Base-by-base conservation (phyloP, 2,113 vertebrate species). In the Aspiorhynchus laticeps region DNA sequence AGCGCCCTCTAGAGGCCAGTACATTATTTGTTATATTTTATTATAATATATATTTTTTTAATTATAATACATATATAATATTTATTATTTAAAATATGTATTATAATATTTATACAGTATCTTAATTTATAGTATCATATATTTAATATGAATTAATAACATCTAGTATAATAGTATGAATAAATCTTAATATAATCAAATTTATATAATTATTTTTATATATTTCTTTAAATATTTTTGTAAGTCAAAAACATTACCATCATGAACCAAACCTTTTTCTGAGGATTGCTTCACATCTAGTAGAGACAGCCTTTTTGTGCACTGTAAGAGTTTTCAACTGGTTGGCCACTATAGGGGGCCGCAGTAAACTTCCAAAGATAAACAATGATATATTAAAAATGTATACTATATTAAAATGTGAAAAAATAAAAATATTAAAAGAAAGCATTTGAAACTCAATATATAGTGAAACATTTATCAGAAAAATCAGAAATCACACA, bases 1-100 rank as follows among this genome's bases (percentile, higher is more conserved):
- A 90, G 65, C 85, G 36, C 80, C 84, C 21, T 36, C 87, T 86
- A 46, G 19, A 43, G 84, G n/a, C 69, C n/a, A 17, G 12, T 76
- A 14, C 41, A 5, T 28, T 76, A 26, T 76, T 76, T 31, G 17
- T 41, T 46, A 15, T 46, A 26, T 46, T 8, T 38, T 38, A 73
- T 38, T 26, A 17, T 26, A 10, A 14, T 28, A 14, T 26, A 15
- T n/a, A 1, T 38, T 6, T 38, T 41, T 14, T 73, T 71, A n/a
- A 7, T 14, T 74, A n/a, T 43, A 24, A 74, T 43, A 26, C 1
- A 26, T 12, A 4, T 26, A 11, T 26, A 28, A 26, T 7, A n/a
- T 26, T 11, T 61, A 6, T 17, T 2, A 53, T 31, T 67, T 67
- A 41, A 73, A 71, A 24, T 24, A 41, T 73, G 0, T 71, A 9